These are phyloP conservation scores for Tuberolachnus salignus DNA, from an alignment of 2,888 invertebrate genomes.

Conservation along the genomic window DNA sequence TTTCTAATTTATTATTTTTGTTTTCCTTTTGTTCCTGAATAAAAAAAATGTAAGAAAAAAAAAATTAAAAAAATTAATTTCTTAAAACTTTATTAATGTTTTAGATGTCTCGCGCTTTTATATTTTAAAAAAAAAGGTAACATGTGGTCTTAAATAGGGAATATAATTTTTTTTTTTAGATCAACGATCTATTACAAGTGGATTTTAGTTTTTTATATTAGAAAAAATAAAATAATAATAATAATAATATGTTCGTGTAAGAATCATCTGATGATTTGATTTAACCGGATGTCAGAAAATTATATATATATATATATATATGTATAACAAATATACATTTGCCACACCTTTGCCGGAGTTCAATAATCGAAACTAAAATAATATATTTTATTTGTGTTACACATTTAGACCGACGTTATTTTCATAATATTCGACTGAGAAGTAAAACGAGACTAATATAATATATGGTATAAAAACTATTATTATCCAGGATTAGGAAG, in stretches of 20 bases:
- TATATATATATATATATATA: constrained; percentile 3
- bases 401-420: background rate
- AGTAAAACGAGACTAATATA: background rate
- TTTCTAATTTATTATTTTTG: background rate
- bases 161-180: too few species aligned
- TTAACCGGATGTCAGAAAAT: constrained; percentile 8
- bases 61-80: background rate
- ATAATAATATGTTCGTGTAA: constrained; percentile 4
- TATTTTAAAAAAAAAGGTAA: background rate
- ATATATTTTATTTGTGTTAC: background rate
- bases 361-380: constrained; percentile 22
- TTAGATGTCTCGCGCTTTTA: background rate
- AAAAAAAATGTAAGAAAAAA: background rate
- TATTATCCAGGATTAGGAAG: background rate
- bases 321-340: constrained; percentile 20
- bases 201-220: background rate
- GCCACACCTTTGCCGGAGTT: constrained; percentile 30
- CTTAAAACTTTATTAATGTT: too few species aligned
- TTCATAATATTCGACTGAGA: background rate
- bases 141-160: background rate
- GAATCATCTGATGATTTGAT: background rate
- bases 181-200: too few species aligned
- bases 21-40: background rate
- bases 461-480: background rate
- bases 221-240: too few species aligned